Evolutionary conservation across 2,888 invertebrate species (phyloP).

Genomic region (Chrysolina haemoptera): DNA sequence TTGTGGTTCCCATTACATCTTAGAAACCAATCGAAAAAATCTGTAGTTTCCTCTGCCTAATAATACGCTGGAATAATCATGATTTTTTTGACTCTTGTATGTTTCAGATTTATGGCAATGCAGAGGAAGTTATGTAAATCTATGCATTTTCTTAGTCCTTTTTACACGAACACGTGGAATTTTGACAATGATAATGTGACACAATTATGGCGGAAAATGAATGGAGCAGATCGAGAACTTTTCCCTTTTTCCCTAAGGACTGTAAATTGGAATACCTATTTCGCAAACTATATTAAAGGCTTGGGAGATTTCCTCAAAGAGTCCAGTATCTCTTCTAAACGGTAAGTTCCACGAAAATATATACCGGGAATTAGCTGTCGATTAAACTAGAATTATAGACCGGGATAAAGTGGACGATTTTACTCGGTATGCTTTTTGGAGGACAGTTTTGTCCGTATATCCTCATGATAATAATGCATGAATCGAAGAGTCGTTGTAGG

Average conservation of each 20-base stretch:
- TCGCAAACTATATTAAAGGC: conserved; percentile 7
- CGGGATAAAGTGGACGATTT: too few relatives aligned
- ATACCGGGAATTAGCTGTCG: too few relatives aligned
- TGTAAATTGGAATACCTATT: conserved; percentile 18
- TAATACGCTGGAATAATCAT: neutral
- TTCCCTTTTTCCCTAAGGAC: conserved; percentile 1
- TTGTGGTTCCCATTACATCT: too few relatives aligned
- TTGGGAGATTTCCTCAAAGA: neutral
- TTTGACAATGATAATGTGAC: conserved; percentile 1
- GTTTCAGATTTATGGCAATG: neutral
- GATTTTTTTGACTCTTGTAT: neutral
- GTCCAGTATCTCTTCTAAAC: neutral
- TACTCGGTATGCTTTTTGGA: too few relatives aligned
- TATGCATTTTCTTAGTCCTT: neutral
- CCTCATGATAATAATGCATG: too few relatives aligned
- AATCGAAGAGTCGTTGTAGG: too few relatives aligned
- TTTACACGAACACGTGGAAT: conserved; percentile 15
- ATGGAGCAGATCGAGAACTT: neutral
- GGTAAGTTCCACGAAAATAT: neutral
- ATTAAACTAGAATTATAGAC: too few relatives aligned
- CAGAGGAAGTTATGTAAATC: neutral
- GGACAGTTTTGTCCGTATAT: too few relatives aligned
- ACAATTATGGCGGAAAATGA: conserved; percentile 2
- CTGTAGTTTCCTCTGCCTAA: neutral
- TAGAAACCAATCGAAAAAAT: too few relatives aligned